Conservation (phyloP, 2,113 vertebrate genomes). For the Bucco capensis region DNA sequence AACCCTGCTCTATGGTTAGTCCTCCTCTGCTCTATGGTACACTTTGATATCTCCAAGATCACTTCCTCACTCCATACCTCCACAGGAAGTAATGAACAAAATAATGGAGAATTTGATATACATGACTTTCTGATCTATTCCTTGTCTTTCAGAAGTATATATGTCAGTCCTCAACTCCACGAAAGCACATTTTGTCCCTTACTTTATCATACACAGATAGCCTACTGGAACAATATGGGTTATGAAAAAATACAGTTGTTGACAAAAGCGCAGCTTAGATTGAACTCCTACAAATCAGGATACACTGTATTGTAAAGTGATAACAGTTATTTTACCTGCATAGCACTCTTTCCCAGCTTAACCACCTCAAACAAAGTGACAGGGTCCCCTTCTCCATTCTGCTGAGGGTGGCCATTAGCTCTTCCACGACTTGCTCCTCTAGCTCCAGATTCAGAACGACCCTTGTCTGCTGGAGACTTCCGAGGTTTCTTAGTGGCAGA, state of each 20-base stretch:
- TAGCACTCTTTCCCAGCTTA: slow-evolving; percentile 93
- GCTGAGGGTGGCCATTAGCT: slow-evolving; percentile 90
- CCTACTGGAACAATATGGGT: background rate
- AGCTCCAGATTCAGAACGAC: slow-evolving; percentile 72
- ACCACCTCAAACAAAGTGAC: slow-evolving; percentile 95
- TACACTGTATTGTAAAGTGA: background rate
- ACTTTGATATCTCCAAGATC: no score
- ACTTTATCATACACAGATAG: background rate
- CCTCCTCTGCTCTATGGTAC: no score
- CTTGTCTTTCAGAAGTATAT: background rate
- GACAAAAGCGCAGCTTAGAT: background rate
- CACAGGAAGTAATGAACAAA: background rate
- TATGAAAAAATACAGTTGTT: background rate
- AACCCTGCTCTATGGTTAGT: no score
- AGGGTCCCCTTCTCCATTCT: slow-evolving; percentile 91
- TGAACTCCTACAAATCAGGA: background rate
- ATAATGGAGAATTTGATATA: background rate
- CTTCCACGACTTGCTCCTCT: slow-evolving; percentile 80
- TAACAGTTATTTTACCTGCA: slow-evolving; percentile 83
- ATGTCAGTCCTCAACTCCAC: background rate
- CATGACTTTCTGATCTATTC: background rate
- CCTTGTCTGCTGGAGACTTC: slow-evolving; percentile 86
- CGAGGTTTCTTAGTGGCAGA: slow-evolving; percentile 90
- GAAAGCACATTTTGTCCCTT: background rate
- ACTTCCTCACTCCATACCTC: no score